A percentile compares a stretch with the other conserved stretches of the same genome.
These are phyloP conservation scores for Montipora foliosa DNA, from an alignment of 64 coral and sea anemone genomes.

Conservation along the genomic window DNA sequence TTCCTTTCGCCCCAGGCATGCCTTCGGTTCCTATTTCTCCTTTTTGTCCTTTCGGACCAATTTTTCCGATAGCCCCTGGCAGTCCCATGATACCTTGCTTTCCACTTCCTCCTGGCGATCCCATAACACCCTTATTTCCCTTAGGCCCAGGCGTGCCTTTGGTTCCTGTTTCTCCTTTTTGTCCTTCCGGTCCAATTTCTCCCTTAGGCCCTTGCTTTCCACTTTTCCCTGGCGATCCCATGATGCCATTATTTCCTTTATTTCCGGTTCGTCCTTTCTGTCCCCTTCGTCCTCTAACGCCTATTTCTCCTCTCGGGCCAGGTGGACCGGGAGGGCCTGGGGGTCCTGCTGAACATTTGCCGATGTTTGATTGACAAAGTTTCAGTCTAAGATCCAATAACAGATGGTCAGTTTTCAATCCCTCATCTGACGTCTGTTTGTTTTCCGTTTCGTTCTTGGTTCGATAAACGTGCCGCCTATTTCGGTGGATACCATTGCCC, in stretches of 20 bases:
- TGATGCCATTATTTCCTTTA: slow-evolving; percentile 29
- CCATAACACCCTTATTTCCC: slow-evolving; percentile 29
- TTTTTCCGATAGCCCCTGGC: not conserved
- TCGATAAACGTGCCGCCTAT: no score
- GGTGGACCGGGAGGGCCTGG: slow-evolving; percentile 43
- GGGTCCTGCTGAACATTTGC: not conserved
- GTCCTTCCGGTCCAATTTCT: not conserved
- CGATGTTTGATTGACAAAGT: not conserved
- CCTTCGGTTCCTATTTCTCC: not conserved
- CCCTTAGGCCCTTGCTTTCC: not conserved
- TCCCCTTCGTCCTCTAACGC: slow-evolving; percentile 16
- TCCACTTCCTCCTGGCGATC: slow-evolving; percentile 25
- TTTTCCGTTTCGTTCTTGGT: no score
- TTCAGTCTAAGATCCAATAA: not conserved
- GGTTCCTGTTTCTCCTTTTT: slow-evolving; percentile 3
- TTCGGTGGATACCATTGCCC: no score
- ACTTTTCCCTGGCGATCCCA: slow-evolving; percentile 22
- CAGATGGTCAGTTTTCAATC: not conserved
- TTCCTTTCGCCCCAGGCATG: not conserved
- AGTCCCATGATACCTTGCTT: not conserved
- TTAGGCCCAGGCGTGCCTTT: not conserved
- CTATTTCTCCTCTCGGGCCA: slow-evolving; percentile 24
- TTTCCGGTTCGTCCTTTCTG: slow-evolving; percentile 7
- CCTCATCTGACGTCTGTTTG: no score
- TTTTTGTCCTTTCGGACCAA: not conserved